Percentiles rank a stretch among this genome's conserved stretches.
Conservation (phyloP, 2,113 vertebrate genomes). For the Thermophis baileyi region DNA sequence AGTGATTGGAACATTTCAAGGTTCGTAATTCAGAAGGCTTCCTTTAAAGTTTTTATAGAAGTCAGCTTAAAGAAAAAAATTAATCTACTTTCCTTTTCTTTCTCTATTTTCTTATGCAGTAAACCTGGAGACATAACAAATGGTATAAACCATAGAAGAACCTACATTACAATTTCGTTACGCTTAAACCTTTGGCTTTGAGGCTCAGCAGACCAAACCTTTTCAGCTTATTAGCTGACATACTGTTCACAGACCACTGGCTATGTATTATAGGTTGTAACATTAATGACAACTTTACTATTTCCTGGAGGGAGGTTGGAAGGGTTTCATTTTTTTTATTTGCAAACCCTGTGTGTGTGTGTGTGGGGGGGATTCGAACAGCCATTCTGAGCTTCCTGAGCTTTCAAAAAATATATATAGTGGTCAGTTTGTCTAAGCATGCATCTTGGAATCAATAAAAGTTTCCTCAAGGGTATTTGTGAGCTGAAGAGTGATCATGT, state of each 20-base stretch:
- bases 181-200: not conserved
- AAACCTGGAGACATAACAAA: not conserved
- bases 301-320: not conserved
- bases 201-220: not conserved
- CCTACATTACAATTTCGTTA: not conserved
- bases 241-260: not conserved
- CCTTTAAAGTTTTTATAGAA: conserved; percentile 59
- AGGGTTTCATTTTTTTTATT: not conserved
- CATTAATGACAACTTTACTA: not conserved
- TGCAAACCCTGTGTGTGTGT: not conserved
- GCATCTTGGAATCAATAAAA: not conserved
- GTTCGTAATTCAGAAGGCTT: conserved; percentile 62
- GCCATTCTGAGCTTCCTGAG: not conserved
- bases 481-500: not conserved
- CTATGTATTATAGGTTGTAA: not conserved
- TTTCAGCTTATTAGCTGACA: not conserved
- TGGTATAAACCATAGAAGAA: not conserved
- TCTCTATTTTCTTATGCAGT: not conserved
- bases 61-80: conserved; percentile 41
- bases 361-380: not conserved
- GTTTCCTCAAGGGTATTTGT: not conserved
- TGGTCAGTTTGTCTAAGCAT: not conserved
- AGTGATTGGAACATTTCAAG: conserved; percentile 58
- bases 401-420: not conserved
- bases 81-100: conserved; percentile 27